A percentile compares a stretch with the other conserved stretches of the same genome.
Conservation (phyloP, 2,113 vertebrate species). For the Sphyrna mokarran region DNA sequence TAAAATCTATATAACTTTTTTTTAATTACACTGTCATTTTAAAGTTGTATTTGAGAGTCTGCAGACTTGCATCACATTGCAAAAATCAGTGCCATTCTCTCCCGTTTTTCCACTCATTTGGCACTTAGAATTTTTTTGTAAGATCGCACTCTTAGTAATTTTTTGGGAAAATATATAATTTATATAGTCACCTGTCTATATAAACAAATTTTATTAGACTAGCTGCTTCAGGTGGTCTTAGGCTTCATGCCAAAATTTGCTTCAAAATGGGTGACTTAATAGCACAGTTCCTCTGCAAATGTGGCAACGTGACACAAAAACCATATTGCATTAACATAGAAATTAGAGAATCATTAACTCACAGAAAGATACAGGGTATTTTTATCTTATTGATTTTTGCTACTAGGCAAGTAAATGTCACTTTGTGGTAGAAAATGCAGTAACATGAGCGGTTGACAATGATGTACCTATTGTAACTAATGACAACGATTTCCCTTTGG, state of each 20-base stretch:
- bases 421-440: background rate
- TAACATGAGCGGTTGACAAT: background rate
- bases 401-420: background rate
- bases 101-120: too few relatives aligned
- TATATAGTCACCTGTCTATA: background rate
- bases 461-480: background rate
- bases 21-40: background rate
- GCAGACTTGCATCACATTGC: too few relatives aligned
- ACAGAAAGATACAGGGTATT: background rate
- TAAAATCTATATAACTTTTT: background rate
- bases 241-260: background rate
- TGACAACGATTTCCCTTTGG: background rate
- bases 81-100: too few relatives aligned
- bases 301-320: background rate
- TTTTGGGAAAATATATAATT: background rate
- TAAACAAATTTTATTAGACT: background rate
- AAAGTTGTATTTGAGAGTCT: background rate
- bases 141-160: too few relatives aligned
- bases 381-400: slow-evolving; percentile 27
- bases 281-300: background rate
- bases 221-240: background rate
- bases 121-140: too few relatives aligned
- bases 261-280: background rate
- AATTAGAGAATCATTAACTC: background rate
- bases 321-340: background rate